phyloP scores from a whole-genome alignment of 2,113 vertebrate genomes.

The Odontophorus gujanensis region DNA sequence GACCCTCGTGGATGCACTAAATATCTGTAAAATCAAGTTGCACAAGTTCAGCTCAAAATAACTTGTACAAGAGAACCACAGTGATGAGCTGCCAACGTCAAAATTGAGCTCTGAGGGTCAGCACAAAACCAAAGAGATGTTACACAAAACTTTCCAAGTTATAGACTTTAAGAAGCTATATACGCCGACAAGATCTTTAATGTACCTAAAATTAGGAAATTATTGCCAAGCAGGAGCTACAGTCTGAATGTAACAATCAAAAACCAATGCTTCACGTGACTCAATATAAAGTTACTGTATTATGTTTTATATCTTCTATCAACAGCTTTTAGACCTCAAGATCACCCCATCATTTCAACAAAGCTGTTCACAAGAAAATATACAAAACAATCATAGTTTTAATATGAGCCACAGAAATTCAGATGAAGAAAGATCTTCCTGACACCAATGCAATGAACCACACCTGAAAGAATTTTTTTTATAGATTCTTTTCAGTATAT shows the following conservation, averaged over 20 bases:
- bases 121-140: not conserved
- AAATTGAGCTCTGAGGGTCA: not conserved
- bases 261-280: not conserved
- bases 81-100: not conserved
- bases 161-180: rapidly evolving
- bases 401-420: not conserved
- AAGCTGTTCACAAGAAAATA: not conserved
- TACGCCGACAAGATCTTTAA: not conserved
- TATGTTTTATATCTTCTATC: not conserved
- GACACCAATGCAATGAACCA: not conserved
- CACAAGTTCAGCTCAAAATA: not conserved
- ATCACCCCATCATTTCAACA: not conserved
- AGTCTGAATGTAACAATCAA: not conserved
- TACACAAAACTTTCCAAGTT: not conserved
- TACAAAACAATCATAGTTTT: not conserved
- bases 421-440: not conserved
- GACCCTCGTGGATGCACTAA: not conserved
- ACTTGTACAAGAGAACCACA: not conserved
- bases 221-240: not conserved
- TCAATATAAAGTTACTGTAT: not conserved
- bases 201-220: not conserved
- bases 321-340: not conserved
- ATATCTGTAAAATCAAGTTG: not conserved
- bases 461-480: not conserved
- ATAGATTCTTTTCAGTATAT: not conserved